Evolutionary conservation across 2,797 vertebrate species (phyloP).

Genomic region (Florisuga fusca): DNA sequence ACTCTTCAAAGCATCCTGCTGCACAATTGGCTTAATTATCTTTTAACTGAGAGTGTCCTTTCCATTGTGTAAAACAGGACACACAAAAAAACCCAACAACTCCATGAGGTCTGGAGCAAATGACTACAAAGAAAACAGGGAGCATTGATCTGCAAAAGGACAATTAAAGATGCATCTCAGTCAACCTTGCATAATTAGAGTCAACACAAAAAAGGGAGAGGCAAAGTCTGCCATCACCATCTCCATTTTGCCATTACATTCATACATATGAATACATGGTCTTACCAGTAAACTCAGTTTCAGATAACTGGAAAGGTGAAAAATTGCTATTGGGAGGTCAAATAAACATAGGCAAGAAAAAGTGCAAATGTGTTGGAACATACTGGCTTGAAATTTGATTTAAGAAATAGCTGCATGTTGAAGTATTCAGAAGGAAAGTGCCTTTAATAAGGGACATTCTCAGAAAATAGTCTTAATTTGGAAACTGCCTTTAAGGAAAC

Average conservation of each 20-base stretch:
- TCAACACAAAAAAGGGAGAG: background rate
- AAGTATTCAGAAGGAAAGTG: background rate
- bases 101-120: background rate
- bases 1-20: background rate
- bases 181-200: background rate
- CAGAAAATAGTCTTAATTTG: background rate
- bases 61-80: background rate
- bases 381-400: background rate
- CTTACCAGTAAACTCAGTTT: background rate
- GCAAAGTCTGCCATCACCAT: background rate
- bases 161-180: background rate
- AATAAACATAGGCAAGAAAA: background rate
- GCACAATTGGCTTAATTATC: background rate
- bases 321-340: background rate
- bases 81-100: background rate
- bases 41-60: background rate
- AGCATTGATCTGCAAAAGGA: background rate
- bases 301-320: background rate
- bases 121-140: background rate
- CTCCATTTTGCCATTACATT: background rate
- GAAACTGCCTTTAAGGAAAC: slow-evolving; percentile 4
- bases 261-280: background rate
- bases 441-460: background rate
- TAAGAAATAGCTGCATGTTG: background rate
- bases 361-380: background rate